phyloP scores from a whole-genome alignment of 2,888 invertebrate species.

The Merodon equestris region DNA sequence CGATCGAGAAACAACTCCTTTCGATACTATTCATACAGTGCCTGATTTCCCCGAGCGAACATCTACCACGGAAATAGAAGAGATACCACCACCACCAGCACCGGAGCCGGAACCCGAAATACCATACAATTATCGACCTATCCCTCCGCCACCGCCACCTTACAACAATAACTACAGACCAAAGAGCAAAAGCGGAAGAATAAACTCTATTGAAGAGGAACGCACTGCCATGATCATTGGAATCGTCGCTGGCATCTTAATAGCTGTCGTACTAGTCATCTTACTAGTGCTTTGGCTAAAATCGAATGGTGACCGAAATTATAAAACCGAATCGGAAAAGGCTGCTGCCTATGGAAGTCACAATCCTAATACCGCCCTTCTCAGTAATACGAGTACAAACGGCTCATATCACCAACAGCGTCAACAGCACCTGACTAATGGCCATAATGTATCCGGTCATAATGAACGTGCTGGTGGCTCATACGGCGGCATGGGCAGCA shows the following conservation, averaged over 20 bases:
- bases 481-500: constrained; percentile 73
- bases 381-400: constrained; percentile 82
- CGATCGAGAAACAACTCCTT: constrained; percentile 76
- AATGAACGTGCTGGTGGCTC: constrained; percentile 67
- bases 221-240: constrained; percentile 89
- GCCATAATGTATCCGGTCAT: constrained; percentile 66
- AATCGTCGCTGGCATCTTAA: constrained; percentile 93
- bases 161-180: constrained; percentile 76
- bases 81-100: constrained; percentile 69
- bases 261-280: constrained; percentile 93
- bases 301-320: constrained; percentile 91
- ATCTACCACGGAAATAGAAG: constrained; percentile 72
- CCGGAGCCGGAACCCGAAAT: constrained; percentile 71
- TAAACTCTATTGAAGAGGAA: constrained; percentile 85
- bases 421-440: constrained; percentile 71
- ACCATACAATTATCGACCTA: constrained; percentile 72
- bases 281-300: constrained; percentile 93
- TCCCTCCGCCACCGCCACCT: constrained; percentile 75
- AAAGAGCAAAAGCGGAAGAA: constrained; percentile 79
- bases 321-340: constrained; percentile 93
- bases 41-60: constrained; percentile 70
- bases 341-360: constrained; percentile 83
- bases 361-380: constrained; percentile 88
- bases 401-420: constrained; percentile 79
- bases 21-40: constrained; percentile 72